These are phyloP conservation scores for Xiphophorus birchmanni DNA, from an alignment of 2,797 vertebrate genomes.

Conservation along the genomic window DNA sequence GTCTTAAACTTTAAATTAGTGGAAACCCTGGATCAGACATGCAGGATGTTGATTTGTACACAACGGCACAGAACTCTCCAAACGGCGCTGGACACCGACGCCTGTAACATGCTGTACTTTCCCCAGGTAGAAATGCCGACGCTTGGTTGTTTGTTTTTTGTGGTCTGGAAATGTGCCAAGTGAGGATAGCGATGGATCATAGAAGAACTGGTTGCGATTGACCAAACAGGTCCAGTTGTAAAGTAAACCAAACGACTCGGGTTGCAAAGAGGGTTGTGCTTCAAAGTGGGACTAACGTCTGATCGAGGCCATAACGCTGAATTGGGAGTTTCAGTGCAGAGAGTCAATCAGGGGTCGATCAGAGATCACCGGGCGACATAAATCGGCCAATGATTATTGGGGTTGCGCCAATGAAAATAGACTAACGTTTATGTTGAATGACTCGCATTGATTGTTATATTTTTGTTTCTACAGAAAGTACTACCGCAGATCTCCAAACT, in stretches of 20 bases:
- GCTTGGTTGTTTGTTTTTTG: background rate
- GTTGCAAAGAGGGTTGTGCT: background rate
- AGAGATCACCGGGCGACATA: background rate
- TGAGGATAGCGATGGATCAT: background rate
- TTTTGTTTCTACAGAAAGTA: conserved; percentile 78
- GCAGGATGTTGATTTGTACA: background rate
- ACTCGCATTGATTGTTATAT: conserved; percentile 2
- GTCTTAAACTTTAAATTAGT: background rate
- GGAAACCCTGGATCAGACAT: background rate
- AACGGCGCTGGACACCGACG: background rate
- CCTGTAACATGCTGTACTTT: background rate
- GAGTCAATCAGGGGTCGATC: background rate
- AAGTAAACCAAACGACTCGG: background rate
- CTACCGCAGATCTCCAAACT: conserved; percentile 85
- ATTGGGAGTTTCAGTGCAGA: background rate
- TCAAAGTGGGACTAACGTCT: background rate
- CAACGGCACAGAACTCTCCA: background rate
- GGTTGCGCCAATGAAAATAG: background rate
- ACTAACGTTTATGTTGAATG: background rate
- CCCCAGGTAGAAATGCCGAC: background rate
- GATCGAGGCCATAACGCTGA: background rate
- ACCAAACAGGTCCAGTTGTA: background rate
- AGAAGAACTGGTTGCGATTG: background rate
- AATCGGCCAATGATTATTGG: background rate
- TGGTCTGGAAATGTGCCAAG: background rate